Evolutionary conservation across 2,888 invertebrate genomes (phyloP).

Genomic region (Ophion ellenae): DNA sequence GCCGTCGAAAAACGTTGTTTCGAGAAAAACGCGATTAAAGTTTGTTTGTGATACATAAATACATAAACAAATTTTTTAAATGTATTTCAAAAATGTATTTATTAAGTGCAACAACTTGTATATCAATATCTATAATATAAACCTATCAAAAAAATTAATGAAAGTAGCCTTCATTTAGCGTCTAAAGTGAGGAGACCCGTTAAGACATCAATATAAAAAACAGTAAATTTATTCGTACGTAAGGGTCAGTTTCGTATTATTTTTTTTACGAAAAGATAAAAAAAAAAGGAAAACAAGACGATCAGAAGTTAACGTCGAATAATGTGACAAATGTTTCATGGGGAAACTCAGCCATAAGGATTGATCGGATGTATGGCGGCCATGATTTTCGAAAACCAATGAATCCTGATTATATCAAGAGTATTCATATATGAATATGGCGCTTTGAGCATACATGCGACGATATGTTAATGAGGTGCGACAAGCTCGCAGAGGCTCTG

Average conservation of each 20-base stretch:
- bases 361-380: neutral
- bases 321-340: neutral
- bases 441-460: neutral
- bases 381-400: conserved; percentile 28
- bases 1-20: too few species aligned
- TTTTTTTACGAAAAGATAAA: neutral
- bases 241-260: neutral
- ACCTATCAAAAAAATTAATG: too few species aligned
- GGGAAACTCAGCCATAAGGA: neutral
- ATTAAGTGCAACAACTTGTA: too few species aligned
- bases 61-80: too few species aligned
- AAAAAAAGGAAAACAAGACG: neutral
- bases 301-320: neutral
- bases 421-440: neutral
- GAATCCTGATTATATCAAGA: conserved; percentile 12
- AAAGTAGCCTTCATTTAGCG: too few species aligned
- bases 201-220: too few species aligned
- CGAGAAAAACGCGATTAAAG: too few species aligned
- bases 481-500: conserved; percentile 32
- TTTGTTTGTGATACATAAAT: too few species aligned
- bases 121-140: too few species aligned
- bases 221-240: neutral
- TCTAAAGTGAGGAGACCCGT: too few species aligned
- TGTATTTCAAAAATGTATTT: too few species aligned
- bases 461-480: conserved; percentile 49